These are phyloP conservation scores for Plotosus lineatus DNA, from an alignment of 2,113 vertebrate genomes.

Conservation along the genomic window DNA sequence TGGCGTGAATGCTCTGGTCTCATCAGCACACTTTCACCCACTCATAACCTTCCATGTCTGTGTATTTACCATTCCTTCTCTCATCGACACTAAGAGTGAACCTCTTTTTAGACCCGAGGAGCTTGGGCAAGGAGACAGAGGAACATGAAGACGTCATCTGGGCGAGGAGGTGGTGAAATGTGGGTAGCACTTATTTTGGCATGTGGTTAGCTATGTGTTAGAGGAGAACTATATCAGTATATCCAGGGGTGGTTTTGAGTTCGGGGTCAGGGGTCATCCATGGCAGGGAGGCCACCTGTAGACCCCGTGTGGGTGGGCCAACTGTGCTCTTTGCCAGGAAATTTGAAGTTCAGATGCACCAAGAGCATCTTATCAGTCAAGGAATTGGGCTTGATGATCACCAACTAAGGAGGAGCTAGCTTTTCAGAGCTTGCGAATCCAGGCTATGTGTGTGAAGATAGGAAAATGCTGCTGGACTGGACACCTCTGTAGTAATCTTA, in stretches of 20 bases:
- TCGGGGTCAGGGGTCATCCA: neutral
- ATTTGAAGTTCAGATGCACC: neutral
- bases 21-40: constrained; percentile 46
- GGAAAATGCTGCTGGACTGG: constrained; percentile 21
- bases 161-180: constrained; percentile 58
- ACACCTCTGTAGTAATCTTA: constrained; percentile 29
- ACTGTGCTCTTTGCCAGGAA: neutral
- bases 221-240: constrained; percentile 54
- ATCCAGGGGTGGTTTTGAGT: constrained; percentile 39
- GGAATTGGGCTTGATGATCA: neutral
- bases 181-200: constrained; percentile 63
- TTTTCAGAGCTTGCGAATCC: neutral
- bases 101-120: constrained; percentile 47
- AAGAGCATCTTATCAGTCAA: neutral
- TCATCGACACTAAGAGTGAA: constrained; percentile 54
- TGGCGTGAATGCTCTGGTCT: constrained; percentile 65
- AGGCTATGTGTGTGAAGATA: neutral
- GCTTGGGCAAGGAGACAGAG: constrained; percentile 11
- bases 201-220: constrained; percentile 56
- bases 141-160: constrained; percentile 53
- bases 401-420: neutral
- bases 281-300: neutral
- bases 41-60: constrained; percentile 21
- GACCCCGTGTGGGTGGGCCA: constrained; percentile 19
- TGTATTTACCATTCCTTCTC: constrained; percentile 46